A percentile compares a stretch with the other conserved stretches of the same genome.
Conservation (phyloP, 2,888 invertebrate genomes). For the Drosophila stalkeri region DNA sequence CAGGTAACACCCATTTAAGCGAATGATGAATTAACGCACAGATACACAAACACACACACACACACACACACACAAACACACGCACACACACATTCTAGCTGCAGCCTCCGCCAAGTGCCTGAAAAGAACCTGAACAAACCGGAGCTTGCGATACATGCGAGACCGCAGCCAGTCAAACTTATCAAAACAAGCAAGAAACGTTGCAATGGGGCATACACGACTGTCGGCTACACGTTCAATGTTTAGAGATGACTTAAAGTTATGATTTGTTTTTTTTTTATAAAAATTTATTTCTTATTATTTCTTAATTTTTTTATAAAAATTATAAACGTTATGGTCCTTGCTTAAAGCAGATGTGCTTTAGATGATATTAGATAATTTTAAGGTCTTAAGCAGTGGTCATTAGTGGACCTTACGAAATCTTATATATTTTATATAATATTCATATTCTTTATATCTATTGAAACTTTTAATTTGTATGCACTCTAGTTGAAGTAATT, state of each 20-base stretch:
- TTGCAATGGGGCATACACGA: background rate
- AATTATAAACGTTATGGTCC: no score
- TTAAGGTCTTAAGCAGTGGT: no score
- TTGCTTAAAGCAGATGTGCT: background rate
- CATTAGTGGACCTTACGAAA: no score
- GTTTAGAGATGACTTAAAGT: background rate
- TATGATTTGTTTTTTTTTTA: no score
- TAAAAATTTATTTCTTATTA: no score
- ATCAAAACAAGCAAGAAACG: slow-evolving; percentile 26
- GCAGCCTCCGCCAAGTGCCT: background rate
- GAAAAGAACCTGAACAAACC: slow-evolving; percentile 13
- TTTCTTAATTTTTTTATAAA: no score
- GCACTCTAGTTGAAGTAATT: no score
- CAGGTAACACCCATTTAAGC: slow-evolving; percentile 81
- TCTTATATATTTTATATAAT: no score
- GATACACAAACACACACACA: slow-evolving; percentile 16
- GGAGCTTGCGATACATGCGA: slow-evolving; percentile 8
- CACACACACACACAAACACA: slow-evolving; percentile 15
- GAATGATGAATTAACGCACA: slow-evolving; percentile 72
- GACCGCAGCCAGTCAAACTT: slow-evolving; percentile 32
- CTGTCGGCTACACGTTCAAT: background rate
- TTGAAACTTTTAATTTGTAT: no score
- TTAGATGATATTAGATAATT: no score
- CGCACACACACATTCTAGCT: background rate
- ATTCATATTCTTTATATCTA: no score